Evolutionary conservation across 2,888 invertebrate genomes (phyloP).

Genomic region (Malthinus flaveolus): DNA sequence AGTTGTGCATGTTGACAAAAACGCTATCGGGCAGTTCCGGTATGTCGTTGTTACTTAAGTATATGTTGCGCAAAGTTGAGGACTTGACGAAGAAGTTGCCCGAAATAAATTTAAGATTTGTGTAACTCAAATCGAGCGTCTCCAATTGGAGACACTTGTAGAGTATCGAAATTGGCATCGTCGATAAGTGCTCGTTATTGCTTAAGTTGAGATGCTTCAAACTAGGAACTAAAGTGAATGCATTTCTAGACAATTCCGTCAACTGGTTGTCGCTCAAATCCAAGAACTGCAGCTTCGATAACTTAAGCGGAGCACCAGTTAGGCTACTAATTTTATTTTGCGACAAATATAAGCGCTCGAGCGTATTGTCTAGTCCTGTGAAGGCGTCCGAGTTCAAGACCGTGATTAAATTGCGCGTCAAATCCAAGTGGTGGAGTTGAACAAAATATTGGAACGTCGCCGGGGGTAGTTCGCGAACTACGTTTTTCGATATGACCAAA

Average conservation of each 20-base stretch:
- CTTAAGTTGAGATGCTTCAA: slow-evolving; percentile 77
- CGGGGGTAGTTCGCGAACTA: slow-evolving; percentile 82
- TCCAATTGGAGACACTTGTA: slow-evolving; percentile 70
- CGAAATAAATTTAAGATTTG: slow-evolving; percentile 73
- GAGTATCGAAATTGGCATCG: slow-evolving; percentile 68
- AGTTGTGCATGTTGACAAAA: slow-evolving; percentile 75
- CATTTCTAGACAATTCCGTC: slow-evolving; percentile 69
- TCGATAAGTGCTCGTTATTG: slow-evolving; percentile 69
- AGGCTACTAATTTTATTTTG: slow-evolving; percentile 74
- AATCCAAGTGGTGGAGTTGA: slow-evolving; percentile 70
- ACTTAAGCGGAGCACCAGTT: slow-evolving; percentile 65
- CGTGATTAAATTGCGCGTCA: slow-evolving; percentile 79
- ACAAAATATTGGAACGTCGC: slow-evolving; percentile 80
- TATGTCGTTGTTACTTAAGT: slow-evolving; percentile 72
- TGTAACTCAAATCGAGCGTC: slow-evolving; percentile 73
- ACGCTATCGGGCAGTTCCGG: slow-evolving; percentile 77
- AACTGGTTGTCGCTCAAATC: slow-evolving; percentile 81
- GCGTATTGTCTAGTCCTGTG: slow-evolving; percentile 71
- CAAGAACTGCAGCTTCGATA: slow-evolving; percentile 67
- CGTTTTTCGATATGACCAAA: slow-evolving; percentile 78
- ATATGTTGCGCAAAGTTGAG: slow-evolving; percentile 67
- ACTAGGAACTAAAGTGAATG: slow-evolving; percentile 68
- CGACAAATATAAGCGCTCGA: slow-evolving; percentile 71
- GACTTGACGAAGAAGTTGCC: slow-evolving; percentile 72
- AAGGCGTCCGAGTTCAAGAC: slow-evolving; percentile 75